Evolutionary conservation across 2,113 vertebrate species (phyloP).

Genomic region (Myodes glareolus): DNA sequence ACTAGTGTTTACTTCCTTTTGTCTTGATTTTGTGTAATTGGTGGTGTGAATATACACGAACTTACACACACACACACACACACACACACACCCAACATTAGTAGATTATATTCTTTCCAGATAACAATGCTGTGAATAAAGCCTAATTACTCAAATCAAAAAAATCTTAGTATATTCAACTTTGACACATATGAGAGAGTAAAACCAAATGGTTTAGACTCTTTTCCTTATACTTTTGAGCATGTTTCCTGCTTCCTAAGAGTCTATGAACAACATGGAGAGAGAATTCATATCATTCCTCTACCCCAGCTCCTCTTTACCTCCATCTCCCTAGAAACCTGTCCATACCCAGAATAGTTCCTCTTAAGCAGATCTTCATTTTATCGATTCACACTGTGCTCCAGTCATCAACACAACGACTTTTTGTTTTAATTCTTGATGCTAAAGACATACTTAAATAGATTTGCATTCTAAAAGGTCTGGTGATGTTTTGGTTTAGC

Average conservation of each 20-base stretch:
- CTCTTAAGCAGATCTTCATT: not conserved
- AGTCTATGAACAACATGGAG: not conserved
- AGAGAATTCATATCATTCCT: not conserved
- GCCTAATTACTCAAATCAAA: not conserved
- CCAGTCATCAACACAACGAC: not conserved
- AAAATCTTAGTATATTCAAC: not conserved
- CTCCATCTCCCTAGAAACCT: not conserved
- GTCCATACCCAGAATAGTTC: not conserved
- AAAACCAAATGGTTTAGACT: not conserved
- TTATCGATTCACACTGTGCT: not conserved
- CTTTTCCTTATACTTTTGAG: not conserved
- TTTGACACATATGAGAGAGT: not conserved
- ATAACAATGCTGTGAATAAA: not conserved
- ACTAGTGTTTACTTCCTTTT: not conserved
- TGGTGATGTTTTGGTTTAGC: not conserved
- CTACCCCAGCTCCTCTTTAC: not conserved
- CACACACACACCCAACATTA: not conserved
- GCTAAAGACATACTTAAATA: constrained; percentile 23
- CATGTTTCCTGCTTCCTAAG: not conserved
- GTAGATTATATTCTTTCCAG: not conserved
- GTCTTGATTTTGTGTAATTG: not conserved
- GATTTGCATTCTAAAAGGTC: not conserved
- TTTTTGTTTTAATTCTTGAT: not conserved
- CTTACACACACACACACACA: not conserved
- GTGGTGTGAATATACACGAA: not conserved